A percentile compares a stretch with the other conserved stretches of the same genome.
phyloP scores from a whole-genome alignment of 1,140 invertebrate genomes.

The Prorops nasuta region DNA sequence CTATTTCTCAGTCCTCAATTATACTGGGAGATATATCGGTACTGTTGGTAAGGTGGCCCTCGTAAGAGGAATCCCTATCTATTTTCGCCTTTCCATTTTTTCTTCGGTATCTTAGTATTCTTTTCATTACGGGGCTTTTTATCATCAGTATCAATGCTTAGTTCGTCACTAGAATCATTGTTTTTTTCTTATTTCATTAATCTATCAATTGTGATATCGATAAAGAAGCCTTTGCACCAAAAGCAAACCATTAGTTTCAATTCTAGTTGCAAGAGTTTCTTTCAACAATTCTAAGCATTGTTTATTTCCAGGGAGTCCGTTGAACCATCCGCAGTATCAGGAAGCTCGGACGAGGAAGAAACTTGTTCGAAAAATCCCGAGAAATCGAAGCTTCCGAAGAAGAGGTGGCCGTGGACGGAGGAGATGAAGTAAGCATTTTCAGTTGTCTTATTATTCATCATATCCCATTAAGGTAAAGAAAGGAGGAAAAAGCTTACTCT shows the following conservation, averaged over 20 bases:
- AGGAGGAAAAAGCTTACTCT: no score
- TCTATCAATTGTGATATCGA: not conserved
- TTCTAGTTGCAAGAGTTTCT: no score
- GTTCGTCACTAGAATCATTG: conserved; percentile 28
- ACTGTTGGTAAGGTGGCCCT: conserved; percentile 53
- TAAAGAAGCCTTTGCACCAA: conserved; percentile 21
- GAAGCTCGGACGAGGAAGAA: conserved; percentile 47
- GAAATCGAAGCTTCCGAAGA: conserved; percentile 56
- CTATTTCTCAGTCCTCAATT: conserved; percentile 50
- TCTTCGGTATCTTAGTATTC: conserved; percentile 15
- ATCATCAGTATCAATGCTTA: conserved; percentile 48
- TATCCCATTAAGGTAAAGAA: conserved; percentile 4
- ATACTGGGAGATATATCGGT: conserved; percentile 52
- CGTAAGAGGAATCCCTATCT: conserved; percentile 35
- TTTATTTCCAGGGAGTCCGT: conserved; percentile 38
- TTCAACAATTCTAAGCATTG: conserved; percentile 12
- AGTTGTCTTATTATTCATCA: conserved; percentile 8
- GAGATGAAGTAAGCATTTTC: conserved; percentile 56
- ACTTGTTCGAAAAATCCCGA: conserved; percentile 45
- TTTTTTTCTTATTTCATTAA: conserved; percentile 15
- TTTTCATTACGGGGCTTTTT: conserved; percentile 41
- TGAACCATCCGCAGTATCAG: conserved; percentile 41
- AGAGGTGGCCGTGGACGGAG: conserved; percentile 60
- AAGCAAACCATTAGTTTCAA: conserved; percentile 23
- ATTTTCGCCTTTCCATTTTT: conserved; percentile 14